Conservation (phyloP, 2,113 vertebrate species). For the Corythoichthys intestinalis region DNA sequence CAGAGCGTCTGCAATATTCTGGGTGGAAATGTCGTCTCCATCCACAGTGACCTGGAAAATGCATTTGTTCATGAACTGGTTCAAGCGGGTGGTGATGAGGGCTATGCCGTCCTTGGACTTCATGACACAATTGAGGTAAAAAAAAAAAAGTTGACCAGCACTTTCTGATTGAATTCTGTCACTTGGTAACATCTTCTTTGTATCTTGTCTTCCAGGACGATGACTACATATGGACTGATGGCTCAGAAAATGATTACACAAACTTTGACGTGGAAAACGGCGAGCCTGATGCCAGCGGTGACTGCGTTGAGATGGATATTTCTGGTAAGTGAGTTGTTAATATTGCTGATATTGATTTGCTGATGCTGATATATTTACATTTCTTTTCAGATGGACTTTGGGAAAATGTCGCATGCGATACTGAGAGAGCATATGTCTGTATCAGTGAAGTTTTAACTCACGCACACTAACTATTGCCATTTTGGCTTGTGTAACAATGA, state of each 20-base stretch:
- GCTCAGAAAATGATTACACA: fast-evolving
- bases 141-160: background rate
- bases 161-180: background rate
- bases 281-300: background rate
- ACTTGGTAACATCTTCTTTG: background rate
- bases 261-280: background rate
- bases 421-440: background rate
- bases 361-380: background rate
- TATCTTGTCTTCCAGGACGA: background rate
- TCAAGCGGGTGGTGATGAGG: background rate
- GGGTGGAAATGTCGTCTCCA: background rate
- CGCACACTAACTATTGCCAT: no score
- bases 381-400: background rate
- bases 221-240: background rate
- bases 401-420: background rate
- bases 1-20: background rate
- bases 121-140: background rate
- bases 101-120: background rate
- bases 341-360: background rate
- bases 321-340: background rate
- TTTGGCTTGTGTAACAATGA: no score
- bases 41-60: background rate
- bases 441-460: background rate
- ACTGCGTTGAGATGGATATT: background rate
- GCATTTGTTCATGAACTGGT: background rate